Evolutionary conservation across 2,888 invertebrate genomes (phyloP).

Genomic region (Cephonodes hylas): DNA sequence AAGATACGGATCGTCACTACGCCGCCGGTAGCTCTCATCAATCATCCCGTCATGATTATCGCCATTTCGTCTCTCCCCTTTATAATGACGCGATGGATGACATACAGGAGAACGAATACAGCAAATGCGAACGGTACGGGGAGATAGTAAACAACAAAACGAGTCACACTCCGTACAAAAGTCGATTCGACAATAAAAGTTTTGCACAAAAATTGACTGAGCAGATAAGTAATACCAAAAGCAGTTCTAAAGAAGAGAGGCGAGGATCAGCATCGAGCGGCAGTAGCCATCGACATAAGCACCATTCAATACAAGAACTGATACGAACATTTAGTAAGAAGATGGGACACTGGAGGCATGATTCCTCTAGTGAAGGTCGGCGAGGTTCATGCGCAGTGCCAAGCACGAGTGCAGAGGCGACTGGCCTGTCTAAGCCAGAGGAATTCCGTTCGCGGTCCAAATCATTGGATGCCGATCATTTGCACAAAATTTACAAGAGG

Average conservation of each 20-base stretch:
- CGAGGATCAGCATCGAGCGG: slow-evolving; percentile 63
- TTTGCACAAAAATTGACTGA: slow-evolving; percentile 70
- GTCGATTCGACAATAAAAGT: slow-evolving; percentile 65
- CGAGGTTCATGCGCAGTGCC: slow-evolving; percentile 70
- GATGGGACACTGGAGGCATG: slow-evolving; percentile 86
- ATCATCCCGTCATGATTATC: slow-evolving; percentile 58
- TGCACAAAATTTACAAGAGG: slow-evolving; percentile 55
- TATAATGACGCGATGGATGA: slow-evolving; percentile 74
- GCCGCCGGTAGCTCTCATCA: slow-evolving; percentile 55
- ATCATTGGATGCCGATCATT: slow-evolving; percentile 85
- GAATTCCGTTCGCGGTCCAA: slow-evolving; percentile 90
- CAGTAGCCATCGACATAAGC: slow-evolving; percentile 74
- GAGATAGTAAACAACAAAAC: slow-evolving; percentile 69
- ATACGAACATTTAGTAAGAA: slow-evolving; percentile 88
- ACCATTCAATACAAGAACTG: slow-evolving; percentile 88
- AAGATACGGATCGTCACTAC: slow-evolving; percentile 60
- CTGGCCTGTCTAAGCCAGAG: slow-evolving; percentile 71
- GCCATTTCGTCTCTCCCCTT: slow-evolving; percentile 70
- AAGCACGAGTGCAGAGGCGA: slow-evolving; percentile 69
- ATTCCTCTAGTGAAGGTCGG: slow-evolving; percentile 66
- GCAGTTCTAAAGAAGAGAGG: slow-evolving; percentile 54
- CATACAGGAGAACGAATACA: slow-evolving; percentile 73
- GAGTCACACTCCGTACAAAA: slow-evolving; percentile 47
- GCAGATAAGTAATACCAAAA: slow-evolving; percentile 42
- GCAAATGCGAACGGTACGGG: slow-evolving; percentile 74